phyloP scores from a whole-genome alignment of 2,113 vertebrate genomes.

The Phalacrocorax brasilianus region DNA sequence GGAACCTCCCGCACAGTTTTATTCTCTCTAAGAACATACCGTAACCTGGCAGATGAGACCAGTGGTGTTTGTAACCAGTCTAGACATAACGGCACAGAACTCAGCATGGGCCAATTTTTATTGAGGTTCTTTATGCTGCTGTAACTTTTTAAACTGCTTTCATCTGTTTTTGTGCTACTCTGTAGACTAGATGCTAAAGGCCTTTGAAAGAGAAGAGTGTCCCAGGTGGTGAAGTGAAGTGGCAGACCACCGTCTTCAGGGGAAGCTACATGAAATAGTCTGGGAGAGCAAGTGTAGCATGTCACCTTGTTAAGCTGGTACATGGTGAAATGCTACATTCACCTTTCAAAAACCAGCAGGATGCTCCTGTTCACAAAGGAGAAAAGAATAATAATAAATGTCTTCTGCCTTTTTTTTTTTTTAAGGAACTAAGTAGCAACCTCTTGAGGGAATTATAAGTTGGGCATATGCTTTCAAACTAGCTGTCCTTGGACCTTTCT shows the following conservation, averaged over 20 bases:
- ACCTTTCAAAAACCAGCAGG: background rate
- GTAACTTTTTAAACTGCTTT: background rate
- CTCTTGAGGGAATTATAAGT: background rate
- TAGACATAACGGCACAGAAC: rapidly evolving
- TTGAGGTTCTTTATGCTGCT: background rate
- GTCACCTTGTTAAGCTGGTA: background rate
- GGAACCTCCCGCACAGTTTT: background rate
- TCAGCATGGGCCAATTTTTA: no score
- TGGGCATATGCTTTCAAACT: background rate
- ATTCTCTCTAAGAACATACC: background rate
- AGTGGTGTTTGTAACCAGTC: background rate
- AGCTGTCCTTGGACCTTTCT: background rate
- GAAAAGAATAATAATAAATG: background rate
- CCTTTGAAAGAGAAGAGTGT: background rate
- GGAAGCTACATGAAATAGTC: background rate
- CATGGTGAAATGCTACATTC: background rate
- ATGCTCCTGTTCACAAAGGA: background rate
- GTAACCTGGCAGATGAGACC: background rate
- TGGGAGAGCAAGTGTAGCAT: background rate
- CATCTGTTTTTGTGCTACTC: background rate
- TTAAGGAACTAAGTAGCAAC: background rate
- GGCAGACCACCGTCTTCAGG: background rate
- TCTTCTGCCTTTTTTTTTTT: no score
- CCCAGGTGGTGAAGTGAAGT: background rate
- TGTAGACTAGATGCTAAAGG: background rate